A percentile compares a stretch with the other conserved stretches of the same genome.
phyloP scores from a whole-genome alignment of 2,113 vertebrate genomes.

The rabbit (Oryctolagus cuniculus) region DNA sequence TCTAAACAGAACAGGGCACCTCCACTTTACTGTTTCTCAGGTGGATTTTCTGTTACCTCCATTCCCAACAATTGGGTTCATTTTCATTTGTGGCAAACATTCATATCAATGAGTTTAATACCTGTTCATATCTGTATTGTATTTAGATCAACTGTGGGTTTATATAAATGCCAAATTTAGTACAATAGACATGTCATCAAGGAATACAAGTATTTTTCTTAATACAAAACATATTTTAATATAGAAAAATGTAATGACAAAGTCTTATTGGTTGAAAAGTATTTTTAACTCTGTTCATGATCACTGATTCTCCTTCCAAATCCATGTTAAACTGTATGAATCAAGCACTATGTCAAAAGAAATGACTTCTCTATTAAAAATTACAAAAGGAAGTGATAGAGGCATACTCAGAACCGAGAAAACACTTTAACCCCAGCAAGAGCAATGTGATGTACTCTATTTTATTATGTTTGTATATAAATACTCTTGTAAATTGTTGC shows the following conservation, averaged over 20 bases:
- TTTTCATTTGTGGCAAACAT: slow-evolving; percentile 78
- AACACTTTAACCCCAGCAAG: slow-evolving; percentile 80
- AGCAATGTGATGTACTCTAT: slow-evolving; percentile 87
- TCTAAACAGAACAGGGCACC: slow-evolving; percentile 69
- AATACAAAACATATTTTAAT: slow-evolving; percentile 86
- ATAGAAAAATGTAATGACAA: slow-evolving; percentile 80
- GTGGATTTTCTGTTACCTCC: slow-evolving; percentile 81
- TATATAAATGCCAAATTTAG: slow-evolving; percentile 79
- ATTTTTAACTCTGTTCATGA: slow-evolving; percentile 81
- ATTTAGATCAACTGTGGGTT: slow-evolving; percentile 65
- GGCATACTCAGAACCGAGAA: slow-evolving; percentile 79
- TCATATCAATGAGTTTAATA: slow-evolving; percentile 65
- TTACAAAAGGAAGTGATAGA: slow-evolving; percentile 58
- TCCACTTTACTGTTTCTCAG: slow-evolving; percentile 9
- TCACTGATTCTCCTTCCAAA: slow-evolving; percentile 74
- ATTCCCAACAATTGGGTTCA: slow-evolving; percentile 75
- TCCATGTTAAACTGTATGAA: slow-evolving; percentile 79
- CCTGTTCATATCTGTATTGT: slow-evolving; percentile 70
- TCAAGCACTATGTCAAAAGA: slow-evolving; percentile 76
- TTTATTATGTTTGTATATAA: slow-evolving; percentile 91
- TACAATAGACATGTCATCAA: slow-evolving; percentile 68
- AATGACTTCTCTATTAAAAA: slow-evolving; percentile 76
- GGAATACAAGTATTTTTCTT: slow-evolving; percentile 82
- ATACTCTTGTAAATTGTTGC: slow-evolving; percentile 90
- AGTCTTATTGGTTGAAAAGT: slow-evolving; percentile 77